Evolutionary conservation across 2,888 invertebrate genomes (phyloP).

Genomic region (Mimas tiliae): DNA sequence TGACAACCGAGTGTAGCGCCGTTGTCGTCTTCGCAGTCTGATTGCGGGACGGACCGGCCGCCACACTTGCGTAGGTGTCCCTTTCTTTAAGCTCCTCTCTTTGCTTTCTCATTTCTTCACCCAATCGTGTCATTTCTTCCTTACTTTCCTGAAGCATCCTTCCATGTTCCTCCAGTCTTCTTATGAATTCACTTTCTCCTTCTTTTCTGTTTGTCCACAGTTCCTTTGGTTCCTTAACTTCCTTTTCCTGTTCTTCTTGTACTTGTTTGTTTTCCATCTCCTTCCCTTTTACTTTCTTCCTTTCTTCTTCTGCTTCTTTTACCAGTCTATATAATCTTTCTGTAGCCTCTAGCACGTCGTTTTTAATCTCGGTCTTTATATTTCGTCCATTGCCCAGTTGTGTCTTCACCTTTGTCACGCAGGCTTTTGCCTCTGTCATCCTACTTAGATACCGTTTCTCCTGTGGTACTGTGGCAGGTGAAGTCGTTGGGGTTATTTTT

Average conservation of each 20-base stretch:
- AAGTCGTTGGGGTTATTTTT: no score
- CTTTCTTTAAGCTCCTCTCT: not conserved
- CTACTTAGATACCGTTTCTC: no score
- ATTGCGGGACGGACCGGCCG: no score
- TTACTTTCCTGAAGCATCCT: no score
- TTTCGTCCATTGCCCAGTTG: not conserved
- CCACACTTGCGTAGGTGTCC: not conserved
- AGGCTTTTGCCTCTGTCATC: not conserved
- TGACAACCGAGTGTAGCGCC: not conserved
- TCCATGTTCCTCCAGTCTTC: not conserved
- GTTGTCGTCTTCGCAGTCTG: no score
- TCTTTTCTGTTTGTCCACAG: not conserved
- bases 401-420: not conserved
- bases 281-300: not conserved
- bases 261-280: no score
- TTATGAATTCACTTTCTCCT: not conserved
- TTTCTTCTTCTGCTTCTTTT: not conserved
- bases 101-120: not conserved
- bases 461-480: no score
- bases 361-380: not conserved
- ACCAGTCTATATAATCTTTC: not conserved
- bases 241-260: no score
- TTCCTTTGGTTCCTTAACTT: not conserved
- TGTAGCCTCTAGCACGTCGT: not conserved
- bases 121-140: not conserved